Base-by-base conservation (phyloP, 2,888 invertebrate genomes). In the Synanthedon tipuliformis region DNA sequence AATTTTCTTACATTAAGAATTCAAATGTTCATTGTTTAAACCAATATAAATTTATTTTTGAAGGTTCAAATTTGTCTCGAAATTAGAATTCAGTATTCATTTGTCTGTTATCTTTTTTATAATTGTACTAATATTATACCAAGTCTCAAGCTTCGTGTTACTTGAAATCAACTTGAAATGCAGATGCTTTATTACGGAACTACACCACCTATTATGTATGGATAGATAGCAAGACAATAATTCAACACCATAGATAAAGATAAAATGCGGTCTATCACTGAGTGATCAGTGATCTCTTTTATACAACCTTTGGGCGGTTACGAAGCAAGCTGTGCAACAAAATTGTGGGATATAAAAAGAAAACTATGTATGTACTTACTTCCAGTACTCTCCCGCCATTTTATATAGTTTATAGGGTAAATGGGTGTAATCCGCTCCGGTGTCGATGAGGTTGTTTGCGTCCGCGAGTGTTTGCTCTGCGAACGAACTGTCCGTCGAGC, bases 341-440 rank as follows among this genome's bases (percentile, higher is more conserved):
- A n/a, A 45, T 10, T 48, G 52, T 59, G 12, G 18, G 12, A 18
- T 15, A 16, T 15, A 11, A 16, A 45, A 45, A 3, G 1, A 34
- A 23, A 4, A 4, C 4, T 3, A 34, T 34, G 27, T 7, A 23
- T 23, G 16, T 13, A 91, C 94, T 89, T 68, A 94, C 94, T 94
- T 94, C 94, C 94, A 94, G 85, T 94, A 94, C 76, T 94, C 93
- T 54, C 93, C 93, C 40, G 93, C 93, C 76, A 91, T 90, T 77
- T 91, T 92, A 77, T 94, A 94, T 57, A 94, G 89, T 63, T 92
- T 89, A 67, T 92, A 91, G 12, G 94, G 93, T 54, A 92, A 89
- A 61, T 91, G 90, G 2, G 89, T 88, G 59, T 71, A 55, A 63
- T 61, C 71, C 12, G 84, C 81, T 56, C 88, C 71, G 61, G 76